These are phyloP conservation scores for Sinotaia quadrata DNA, from an alignment of 2,888 invertebrate genomes.

Conservation along the genomic window DNA sequence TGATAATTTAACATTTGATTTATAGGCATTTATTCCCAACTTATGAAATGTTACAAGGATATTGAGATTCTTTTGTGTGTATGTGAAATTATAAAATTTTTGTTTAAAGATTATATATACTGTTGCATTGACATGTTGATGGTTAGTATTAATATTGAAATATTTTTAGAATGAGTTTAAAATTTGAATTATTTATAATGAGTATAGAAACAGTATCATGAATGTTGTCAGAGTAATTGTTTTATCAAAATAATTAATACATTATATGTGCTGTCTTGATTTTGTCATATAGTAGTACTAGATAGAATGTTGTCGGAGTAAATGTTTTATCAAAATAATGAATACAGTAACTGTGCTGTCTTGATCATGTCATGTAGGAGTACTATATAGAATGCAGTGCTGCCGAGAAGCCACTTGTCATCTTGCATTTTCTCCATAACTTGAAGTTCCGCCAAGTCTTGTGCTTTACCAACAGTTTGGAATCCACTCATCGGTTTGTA, in stretches of 20 bases:
- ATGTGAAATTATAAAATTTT: too few species aligned
- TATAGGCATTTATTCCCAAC: too few species aligned
- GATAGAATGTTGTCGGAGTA: conserved; percentile 58
- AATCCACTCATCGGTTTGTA: conserved; percentile 80
- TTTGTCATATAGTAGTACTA: conserved; percentile 67
- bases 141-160: too few species aligned
- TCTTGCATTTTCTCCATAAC: conserved; percentile 79
- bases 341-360: not conserved
- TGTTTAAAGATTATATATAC: too few species aligned
- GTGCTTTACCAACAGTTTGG: conserved; percentile 90
- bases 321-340: not conserved
- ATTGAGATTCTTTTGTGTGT: too few species aligned
- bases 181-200: too few species aligned
- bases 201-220: too few species aligned
- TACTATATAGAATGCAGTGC: conserved; percentile 65
- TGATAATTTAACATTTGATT: too few species aligned
- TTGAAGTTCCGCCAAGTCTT: conserved; percentile 82
- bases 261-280: not conserved
- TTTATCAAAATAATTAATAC: not conserved
- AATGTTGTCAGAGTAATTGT: too few species aligned
- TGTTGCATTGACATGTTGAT: too few species aligned
- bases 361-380: conserved; percentile 59
- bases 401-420: conserved; percentile 83
- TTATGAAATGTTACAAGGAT: too few species aligned
- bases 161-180: too few species aligned